A percentile compares a stretch with the other conserved stretches of the same genome.
Evolutionary conservation across 2,797 vertebrate genomes (phyloP).

Genomic region (Sebastes hubbsi): DNA sequence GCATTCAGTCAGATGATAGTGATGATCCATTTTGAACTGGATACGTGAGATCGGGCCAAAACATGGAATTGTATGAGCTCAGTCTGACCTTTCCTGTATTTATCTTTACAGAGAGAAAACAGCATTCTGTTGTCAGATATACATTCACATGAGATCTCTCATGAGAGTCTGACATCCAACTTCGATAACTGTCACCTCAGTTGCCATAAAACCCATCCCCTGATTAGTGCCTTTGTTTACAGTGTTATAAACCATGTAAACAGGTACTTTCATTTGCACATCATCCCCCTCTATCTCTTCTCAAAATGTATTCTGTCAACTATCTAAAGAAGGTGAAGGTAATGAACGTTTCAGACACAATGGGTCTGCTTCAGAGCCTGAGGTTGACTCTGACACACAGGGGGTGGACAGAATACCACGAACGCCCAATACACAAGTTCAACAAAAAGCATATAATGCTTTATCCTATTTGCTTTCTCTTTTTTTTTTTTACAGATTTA

Average conservation of each 20-base stretch:
- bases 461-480: background rate
- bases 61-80: background rate
- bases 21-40: slow-evolving; percentile 1
- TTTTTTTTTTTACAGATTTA: too few species aligned
- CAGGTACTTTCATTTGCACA: background rate
- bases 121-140: background rate
- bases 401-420: background rate
- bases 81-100: background rate
- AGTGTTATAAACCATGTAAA: background rate
- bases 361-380: too few species aligned
- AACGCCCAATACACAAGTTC: background rate
- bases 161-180: background rate
- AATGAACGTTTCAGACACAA: background rate
- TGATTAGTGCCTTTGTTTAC: background rate
- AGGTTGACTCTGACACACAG: too few species aligned
- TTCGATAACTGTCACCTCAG: background rate
- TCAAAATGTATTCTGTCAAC: background rate
- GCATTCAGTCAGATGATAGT: slow-evolving; percentile 77
- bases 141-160: background rate
- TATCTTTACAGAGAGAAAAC: background rate
- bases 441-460: background rate
- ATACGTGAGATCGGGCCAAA: background rate
- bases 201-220: background rate
- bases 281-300: background rate
- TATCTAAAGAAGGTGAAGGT: background rate